Evolutionary conservation across 2,888 invertebrate species (phyloP).

Genomic region (Silvanus unidentatus): DNA sequence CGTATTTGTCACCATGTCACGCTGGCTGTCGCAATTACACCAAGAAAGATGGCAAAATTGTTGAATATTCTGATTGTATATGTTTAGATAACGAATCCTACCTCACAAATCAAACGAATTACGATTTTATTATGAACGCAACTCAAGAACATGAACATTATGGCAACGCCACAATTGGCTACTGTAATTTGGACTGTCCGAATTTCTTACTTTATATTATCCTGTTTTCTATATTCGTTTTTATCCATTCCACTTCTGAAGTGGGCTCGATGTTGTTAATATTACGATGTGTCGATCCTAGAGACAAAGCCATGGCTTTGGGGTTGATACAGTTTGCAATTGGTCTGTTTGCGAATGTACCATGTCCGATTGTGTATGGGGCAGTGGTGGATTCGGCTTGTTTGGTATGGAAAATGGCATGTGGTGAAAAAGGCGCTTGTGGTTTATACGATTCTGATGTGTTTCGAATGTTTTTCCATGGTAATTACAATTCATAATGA

Average conservation of each 20-base stretch:
- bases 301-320: conserved; percentile 92
- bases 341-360: conserved; percentile 89
- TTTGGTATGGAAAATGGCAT: conserved; percentile 77
- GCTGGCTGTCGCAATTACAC: conserved; percentile 72
- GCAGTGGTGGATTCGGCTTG: conserved; percentile 90
- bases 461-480: conserved; percentile 79
- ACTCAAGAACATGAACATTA: conserved; percentile 18
- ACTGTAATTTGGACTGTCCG: conserved; percentile 73
- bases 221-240: conserved; percentile 81
- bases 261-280: conserved; percentile 87
- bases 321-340: conserved; percentile 91
- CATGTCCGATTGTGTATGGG: conserved; percentile 91
- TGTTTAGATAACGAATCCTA: conserved; percentile 39
- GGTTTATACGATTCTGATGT: conserved; percentile 80
- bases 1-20: conserved; percentile 85
- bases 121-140: conserved; percentile 13
- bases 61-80: conserved; percentile 51
- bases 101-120: conserved; percentile 8
- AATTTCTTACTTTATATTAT: conserved; percentile 75
- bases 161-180: conserved; percentile 66
- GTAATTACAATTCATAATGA: conserved; percentile 52
- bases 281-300: conserved; percentile 83
- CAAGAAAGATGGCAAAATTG: conserved; percentile 53
- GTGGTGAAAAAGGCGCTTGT: conserved; percentile 78
- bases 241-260: conserved; percentile 88